These are phyloP conservation scores for Pandemis cinnamomeana DNA, from an alignment of 2,888 invertebrate genomes.

Conservation along the genomic window DNA sequence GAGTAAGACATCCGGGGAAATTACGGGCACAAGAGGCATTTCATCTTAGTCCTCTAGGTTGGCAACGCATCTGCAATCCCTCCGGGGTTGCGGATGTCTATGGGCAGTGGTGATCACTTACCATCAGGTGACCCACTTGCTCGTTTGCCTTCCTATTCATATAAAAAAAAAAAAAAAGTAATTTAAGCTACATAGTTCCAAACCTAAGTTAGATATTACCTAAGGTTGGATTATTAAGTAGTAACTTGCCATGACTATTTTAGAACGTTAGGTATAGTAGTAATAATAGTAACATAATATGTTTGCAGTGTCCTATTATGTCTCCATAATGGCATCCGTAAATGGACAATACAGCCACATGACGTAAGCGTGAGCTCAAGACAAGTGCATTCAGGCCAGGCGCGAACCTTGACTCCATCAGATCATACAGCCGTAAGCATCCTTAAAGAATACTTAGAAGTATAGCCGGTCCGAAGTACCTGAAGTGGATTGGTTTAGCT, in stretches of 20 bases:
- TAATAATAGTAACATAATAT: neutral
- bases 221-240: too few relatives aligned
- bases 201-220: too few relatives aligned
- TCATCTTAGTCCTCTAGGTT: too few relatives aligned
- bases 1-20: too few relatives aligned
- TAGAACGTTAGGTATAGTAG: neutral
- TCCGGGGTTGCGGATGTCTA: too few relatives aligned
- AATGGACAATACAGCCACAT: constrained; percentile 15
- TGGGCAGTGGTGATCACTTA: too few relatives aligned
- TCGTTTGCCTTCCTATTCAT: too few relatives aligned
- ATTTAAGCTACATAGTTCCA: too few relatives aligned
- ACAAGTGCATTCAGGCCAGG: constrained; percentile 27
- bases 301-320: constrained; percentile 25
- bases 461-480: neutral
- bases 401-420: constrained; percentile 29
- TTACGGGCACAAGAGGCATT: too few relatives aligned
- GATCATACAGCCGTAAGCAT: constrained; percentile 10
- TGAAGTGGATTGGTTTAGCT: neutral
- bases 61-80: too few relatives aligned
- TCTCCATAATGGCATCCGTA: constrained; percentile 15
- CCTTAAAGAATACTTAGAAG: neutral
- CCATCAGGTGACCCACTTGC: too few relatives aligned
- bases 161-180: too few relatives aligned
- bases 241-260: neutral
- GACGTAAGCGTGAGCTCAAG: constrained; percentile 29